These are phyloP conservation scores for Alca torda DNA, from an alignment of 2,797 vertebrate genomes.

Conservation along the genomic window DNA sequence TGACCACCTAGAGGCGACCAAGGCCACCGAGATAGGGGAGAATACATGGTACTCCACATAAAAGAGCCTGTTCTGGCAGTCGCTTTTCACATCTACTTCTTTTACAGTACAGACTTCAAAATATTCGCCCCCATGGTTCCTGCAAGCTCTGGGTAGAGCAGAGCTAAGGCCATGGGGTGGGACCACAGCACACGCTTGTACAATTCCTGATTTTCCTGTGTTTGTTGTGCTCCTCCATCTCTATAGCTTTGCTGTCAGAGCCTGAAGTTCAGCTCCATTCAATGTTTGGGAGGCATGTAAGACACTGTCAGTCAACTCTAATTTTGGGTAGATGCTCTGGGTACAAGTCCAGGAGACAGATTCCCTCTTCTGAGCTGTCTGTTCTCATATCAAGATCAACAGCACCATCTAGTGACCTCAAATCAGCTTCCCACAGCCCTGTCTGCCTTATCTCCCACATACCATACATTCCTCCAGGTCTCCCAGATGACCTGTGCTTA, in stretches of 20 bases:
- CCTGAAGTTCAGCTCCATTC: background rate
- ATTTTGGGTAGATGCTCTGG: background rate
- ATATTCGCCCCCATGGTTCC: background rate
- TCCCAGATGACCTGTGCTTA: background rate
- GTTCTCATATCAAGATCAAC: background rate
- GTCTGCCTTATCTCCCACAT: background rate
- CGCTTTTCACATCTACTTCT: background rate
- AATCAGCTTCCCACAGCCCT: background rate
- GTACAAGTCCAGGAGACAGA: background rate
- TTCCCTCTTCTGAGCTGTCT: background rate
- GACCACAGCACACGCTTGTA: fast-evolving
- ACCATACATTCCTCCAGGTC: background rate
- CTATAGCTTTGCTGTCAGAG: background rate
- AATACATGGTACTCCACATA: background rate
- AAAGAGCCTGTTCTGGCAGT: background rate
- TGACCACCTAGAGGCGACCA: background rate
- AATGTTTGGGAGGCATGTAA: background rate
- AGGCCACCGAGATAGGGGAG: background rate
- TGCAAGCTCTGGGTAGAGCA: background rate
- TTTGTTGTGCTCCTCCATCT: background rate
- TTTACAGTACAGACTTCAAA: background rate
- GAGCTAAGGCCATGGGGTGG: background rate
- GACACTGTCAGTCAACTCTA: fast-evolving
- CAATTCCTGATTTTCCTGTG: background rate
- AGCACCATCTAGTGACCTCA: conserved; percentile 57